These are phyloP conservation scores for Eristalinus aeneus DNA, from an alignment of 2,888 invertebrate genomes.

Conservation along the genomic window DNA sequence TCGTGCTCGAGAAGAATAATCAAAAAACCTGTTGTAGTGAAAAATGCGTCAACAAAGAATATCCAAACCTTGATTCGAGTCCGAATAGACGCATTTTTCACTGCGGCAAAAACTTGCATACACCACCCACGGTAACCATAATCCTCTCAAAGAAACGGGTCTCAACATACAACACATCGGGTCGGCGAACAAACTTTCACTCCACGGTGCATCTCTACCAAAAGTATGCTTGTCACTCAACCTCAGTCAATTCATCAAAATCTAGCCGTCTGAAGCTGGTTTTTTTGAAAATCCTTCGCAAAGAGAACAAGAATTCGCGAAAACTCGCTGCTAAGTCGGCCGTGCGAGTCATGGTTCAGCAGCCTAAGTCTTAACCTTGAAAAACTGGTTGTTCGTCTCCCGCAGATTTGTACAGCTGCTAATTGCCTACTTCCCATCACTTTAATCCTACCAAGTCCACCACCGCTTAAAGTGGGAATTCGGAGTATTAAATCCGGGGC, in stretches of 20 bases:
- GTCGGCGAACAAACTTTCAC: not conserved
- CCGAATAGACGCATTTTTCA: no score
- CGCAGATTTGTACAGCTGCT: constrained; percentile 11
- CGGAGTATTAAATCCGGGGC: no score
- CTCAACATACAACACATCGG: no score
- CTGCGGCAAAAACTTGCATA: no score
- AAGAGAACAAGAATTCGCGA: not conserved
- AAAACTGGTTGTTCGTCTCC: constrained; percentile 28
- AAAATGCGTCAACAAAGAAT: no score
- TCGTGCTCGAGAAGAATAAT: no score
- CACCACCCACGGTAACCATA: no score
- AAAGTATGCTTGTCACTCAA: not conserved
- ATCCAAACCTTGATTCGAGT: no score
- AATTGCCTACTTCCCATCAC: constrained; percentile 40
- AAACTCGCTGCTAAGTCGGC: not conserved
- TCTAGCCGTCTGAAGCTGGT: not conserved
- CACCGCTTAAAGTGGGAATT: not conserved
- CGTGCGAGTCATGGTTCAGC: constrained; percentile 19
- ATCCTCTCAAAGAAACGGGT: no score
- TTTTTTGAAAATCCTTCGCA: not conserved
- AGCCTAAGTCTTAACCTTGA: constrained; percentile 28
- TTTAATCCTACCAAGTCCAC: constrained; percentile 14
- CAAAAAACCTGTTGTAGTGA: no score
- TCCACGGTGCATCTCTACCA: not conserved
- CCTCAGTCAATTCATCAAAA: not conserved